Evolutionary conservation across 2,113 vertebrate species (phyloP).

Genomic region (Microtus richardsoni): DNA sequence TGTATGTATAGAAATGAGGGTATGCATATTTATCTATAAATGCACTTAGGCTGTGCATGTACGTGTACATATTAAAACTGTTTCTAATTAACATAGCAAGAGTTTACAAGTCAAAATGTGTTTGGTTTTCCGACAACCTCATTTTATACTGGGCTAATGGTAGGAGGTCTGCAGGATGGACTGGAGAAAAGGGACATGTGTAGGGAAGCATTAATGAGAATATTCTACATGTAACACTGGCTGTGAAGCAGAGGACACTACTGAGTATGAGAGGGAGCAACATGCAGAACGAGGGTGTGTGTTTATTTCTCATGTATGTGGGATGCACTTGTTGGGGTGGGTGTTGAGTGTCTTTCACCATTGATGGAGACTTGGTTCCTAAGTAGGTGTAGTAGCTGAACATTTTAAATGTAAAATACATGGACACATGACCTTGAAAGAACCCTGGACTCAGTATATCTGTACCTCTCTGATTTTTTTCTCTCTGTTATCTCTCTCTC

Average conservation of each 20-base stretch:
- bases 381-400: background rate
- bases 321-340: too few relatives aligned
- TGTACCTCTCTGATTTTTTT: background rate
- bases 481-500: background rate
- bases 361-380: background rate
- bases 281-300: background rate
- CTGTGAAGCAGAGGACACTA: background rate
- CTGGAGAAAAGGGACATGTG: background rate
- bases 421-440: background rate
- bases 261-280: background rate
- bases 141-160: background rate
- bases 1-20: background rate
- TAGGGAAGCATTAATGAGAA: background rate
- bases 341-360: background rate
- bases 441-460: too few relatives aligned
- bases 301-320: background rate
- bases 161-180: background rate
- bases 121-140: background rate
- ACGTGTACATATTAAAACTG: background rate
- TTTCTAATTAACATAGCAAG: background rate
- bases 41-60: background rate
- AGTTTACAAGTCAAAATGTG: background rate
- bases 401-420: background rate
- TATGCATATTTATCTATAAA: background rate
- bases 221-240: background rate